Evolutionary conservation across 2,888 invertebrate genomes (phyloP).

Genomic region (Sarcophaga subvicina): DNA sequence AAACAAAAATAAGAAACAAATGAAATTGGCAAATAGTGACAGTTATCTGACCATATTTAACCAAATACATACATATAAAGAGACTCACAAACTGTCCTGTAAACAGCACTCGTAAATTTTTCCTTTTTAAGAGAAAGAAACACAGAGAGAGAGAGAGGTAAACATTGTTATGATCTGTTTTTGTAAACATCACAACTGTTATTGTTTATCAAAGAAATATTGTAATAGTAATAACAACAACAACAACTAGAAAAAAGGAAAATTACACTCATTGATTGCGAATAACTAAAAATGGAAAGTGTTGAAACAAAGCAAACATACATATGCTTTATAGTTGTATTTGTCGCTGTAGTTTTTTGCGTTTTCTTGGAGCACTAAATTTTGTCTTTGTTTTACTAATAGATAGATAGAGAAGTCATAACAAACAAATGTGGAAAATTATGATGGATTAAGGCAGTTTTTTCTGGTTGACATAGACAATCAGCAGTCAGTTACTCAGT

Average conservation of each 20-base stretch:
- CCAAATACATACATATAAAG: too few relatives aligned
- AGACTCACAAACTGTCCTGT: background rate
- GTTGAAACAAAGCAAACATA: constrained; percentile 20
- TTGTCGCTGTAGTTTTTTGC: background rate
- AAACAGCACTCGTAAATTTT: background rate
- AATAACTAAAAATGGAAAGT: constrained; percentile 42
- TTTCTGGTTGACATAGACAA: constrained; percentile 39
- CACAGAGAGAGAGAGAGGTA: too few relatives aligned
- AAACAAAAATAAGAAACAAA: background rate
- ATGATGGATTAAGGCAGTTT: constrained; percentile 50
- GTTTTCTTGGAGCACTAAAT: background rate
- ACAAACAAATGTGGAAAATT: constrained; percentile 44
- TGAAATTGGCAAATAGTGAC: background rate
- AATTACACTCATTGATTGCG: background rate
- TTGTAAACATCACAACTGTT: background rate
- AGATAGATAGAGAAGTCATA: constrained; percentile 16
- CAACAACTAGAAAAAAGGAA: background rate
- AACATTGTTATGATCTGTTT: background rate
- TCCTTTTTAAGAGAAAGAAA: background rate
- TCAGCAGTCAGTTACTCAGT: background rate
- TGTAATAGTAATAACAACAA: background rate
- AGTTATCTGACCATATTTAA: background rate
- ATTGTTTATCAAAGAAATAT: background rate
- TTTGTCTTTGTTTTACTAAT: constrained; percentile 17
- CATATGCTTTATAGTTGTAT: background rate